Percentiles rank a stretch among this genome's conserved stretches.
phyloP scores from a whole-genome alignment of 2,888 invertebrate genomes.

The Esperia sulphurella region DNA sequence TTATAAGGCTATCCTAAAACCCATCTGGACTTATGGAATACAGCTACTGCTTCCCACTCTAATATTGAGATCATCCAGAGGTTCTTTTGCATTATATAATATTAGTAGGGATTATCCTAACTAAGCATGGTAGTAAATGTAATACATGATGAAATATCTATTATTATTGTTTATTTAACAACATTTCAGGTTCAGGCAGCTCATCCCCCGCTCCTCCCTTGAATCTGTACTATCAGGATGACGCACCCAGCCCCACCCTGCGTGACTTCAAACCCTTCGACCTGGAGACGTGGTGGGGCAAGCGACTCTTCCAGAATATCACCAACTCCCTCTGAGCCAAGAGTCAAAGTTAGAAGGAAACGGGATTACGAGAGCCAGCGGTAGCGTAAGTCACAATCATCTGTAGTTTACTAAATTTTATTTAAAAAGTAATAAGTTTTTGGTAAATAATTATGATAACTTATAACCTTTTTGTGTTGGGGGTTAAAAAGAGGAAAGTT shows the following conservation, averaged over 20 bases:
- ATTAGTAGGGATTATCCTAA: neutral
- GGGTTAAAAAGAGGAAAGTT: no score
- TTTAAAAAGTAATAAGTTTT: conserved; percentile 2
- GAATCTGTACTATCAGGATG: conserved; percentile 85
- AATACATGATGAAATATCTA: no score
- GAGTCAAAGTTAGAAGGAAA: conserved; percentile 14
- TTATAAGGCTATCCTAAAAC: no score
- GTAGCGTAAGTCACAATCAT: conserved; percentile 74
- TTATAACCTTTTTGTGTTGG: no score
- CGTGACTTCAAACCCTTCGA: conserved; percentile 94
- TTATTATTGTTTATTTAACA: neutral
- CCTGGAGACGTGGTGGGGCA: conserved; percentile 95
- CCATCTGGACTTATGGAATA: no score
- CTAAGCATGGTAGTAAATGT: neutral
- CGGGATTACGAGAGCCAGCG: conserved; percentile 43
- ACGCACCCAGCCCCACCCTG: conserved; percentile 83
- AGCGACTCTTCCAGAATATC: conserved; percentile 90
- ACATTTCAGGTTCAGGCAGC: conserved; percentile 58
- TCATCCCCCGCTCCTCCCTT: conserved; percentile 66
- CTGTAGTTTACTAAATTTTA: conserved; percentile 73
- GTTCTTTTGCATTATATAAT: no score
- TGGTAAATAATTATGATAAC: no score
- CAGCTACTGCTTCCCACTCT: no score
- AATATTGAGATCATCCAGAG: no score
- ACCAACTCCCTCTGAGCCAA: conserved; percentile 84